These are phyloP conservation scores for Thunnus albacares DNA, from an alignment of 2,797 vertebrate genomes.

Conservation along the genomic window DNA sequence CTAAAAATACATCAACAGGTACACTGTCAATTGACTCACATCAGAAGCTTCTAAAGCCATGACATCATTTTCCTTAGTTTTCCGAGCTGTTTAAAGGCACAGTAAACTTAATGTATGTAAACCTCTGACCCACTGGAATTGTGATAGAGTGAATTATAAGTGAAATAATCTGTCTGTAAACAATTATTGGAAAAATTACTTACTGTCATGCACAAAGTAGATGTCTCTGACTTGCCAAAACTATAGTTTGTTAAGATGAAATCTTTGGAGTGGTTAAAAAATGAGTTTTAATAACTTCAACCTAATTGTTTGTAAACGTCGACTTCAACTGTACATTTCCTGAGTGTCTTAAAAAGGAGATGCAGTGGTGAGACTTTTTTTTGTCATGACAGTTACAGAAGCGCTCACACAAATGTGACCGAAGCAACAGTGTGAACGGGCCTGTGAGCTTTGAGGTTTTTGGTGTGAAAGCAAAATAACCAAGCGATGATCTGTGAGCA, in stretches of 20 bases:
- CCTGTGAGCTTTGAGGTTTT: constrained; percentile 3
- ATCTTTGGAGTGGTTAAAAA: no score
- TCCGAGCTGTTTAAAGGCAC: background rate
- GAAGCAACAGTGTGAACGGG: background rate
- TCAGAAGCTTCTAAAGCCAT: background rate
- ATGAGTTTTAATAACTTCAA: no score
- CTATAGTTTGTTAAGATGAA: no score
- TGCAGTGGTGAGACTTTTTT: background rate
- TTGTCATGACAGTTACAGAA: constrained; percentile 14
- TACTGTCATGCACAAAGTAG: no score
- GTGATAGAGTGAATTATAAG: no score
- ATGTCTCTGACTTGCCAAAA: no score
- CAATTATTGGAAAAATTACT: no score
- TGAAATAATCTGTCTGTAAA: no score
- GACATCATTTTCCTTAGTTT: background rate
- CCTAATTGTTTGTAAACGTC: no score
- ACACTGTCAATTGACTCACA: background rate
- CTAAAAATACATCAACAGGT: background rate
- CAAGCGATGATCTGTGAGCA: background rate
- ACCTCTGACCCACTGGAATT: background rate
- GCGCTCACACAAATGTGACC: background rate
- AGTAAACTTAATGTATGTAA: background rate
- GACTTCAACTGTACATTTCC: background rate
- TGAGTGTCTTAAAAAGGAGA: constrained; percentile 1
- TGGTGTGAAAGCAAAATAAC: background rate